Evolutionary conservation across 2,888 invertebrate genomes (phyloP).

Genomic region (Leptopilina syphax): DNA sequence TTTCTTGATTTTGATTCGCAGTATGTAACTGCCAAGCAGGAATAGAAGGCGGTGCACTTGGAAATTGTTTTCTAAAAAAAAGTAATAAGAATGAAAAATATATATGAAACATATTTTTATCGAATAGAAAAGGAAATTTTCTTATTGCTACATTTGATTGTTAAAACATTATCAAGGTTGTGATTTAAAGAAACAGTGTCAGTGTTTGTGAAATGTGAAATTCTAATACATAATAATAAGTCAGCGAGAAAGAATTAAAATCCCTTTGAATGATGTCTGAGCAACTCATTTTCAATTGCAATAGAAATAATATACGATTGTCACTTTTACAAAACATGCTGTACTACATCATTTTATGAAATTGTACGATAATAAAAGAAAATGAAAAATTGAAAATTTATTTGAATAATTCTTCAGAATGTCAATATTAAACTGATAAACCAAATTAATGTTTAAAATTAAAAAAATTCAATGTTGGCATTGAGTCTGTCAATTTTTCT

Average conservation of each 20-base stretch:
- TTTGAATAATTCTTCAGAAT: not conserved
- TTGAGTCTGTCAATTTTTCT: too few relatives aligned
- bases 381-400: not conserved
- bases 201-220: slow-evolving; percentile 48
- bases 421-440: too few relatives aligned
- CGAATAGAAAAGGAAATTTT: slow-evolving; percentile 29
- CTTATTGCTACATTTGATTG: slow-evolving; percentile 17
- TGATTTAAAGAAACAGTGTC: slow-evolving; percentile 21
- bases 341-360: slow-evolving; percentile 21
- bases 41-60: slow-evolving; percentile 83
- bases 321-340: slow-evolving; percentile 21
- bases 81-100: not conserved
- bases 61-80: slow-evolving; percentile 86
- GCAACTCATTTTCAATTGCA: slow-evolving; percentile 26
- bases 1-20: slow-evolving; percentile 68
- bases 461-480: too few relatives aligned
- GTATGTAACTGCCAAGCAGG: slow-evolving; percentile 88
- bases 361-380: slow-evolving; percentile 32
- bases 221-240: slow-evolving; percentile 1
- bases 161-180: slow-evolving; percentile 31
- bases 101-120: slow-evolving; percentile 8
- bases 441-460: too few relatives aligned
- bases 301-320: not conserved
- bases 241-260: slow-evolving; percentile 34
- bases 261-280: slow-evolving; percentile 19